Conservation (phyloP, 2,797 vertebrate genomes). For the Clarias fuscus region DNA sequence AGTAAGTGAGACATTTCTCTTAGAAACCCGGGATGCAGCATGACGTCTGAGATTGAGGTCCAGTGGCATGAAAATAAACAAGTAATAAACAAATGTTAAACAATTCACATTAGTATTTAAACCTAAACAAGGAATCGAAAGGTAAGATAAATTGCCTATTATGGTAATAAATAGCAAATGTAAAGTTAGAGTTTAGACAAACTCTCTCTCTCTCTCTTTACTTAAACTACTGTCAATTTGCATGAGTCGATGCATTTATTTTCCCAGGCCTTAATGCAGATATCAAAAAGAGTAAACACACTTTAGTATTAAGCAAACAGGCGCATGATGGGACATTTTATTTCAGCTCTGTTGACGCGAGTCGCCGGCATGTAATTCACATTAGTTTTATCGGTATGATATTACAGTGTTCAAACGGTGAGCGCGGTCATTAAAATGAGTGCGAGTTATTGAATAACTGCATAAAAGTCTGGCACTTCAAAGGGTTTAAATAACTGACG, state of each 20-base stretch:
- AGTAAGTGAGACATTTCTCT: slow-evolving; percentile 9
- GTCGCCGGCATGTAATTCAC: background rate
- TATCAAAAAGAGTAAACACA: background rate
- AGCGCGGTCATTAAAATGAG: background rate
- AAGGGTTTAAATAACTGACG: background rate
- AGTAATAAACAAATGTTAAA: background rate
- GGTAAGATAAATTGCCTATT: background rate
- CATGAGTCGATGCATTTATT: background rate
- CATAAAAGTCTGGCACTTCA: background rate
- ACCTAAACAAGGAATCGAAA: background rate
- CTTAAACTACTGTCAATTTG: background rate
- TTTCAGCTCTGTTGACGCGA: background rate
- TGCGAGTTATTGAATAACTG: background rate
- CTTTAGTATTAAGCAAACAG: background rate
- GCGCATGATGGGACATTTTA: background rate
- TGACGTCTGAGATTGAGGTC: background rate
- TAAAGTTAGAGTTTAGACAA: background rate
- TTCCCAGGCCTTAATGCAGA: background rate
- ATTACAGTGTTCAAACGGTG: background rate
- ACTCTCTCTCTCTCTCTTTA: background rate
- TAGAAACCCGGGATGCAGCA: slow-evolving; percentile 5
- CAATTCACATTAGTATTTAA: background rate
- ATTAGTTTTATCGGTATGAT: background rate
- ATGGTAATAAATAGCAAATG: background rate
- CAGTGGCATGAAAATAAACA: background rate